A percentile compares a stretch with the other conserved stretches of the same genome.
These are phyloP conservation scores for Ormyrus thymus DNA, from an alignment of 2,888 invertebrate species.

Conservation along the genomic window DNA sequence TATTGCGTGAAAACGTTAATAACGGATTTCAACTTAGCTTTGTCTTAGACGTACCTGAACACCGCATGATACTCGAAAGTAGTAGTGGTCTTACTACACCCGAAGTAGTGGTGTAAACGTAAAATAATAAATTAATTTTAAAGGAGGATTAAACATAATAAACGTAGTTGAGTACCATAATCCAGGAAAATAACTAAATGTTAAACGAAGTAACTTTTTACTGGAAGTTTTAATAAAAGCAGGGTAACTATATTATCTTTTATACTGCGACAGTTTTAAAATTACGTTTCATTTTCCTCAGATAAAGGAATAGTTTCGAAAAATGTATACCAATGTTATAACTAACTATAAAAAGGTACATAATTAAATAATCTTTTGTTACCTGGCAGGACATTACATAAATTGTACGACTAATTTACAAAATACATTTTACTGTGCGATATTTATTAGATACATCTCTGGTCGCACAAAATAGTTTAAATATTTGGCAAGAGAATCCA, in stretches of 20 bases:
- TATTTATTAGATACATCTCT: no score
- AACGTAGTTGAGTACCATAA: no score
- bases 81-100: conserved; percentile 46
- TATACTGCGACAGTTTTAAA: background rate
- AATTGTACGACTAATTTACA: no score
- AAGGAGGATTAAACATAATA: background rate
- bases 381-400: conserved; percentile 83
- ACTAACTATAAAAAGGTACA: background rate
- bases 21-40: conserved; percentile 18
- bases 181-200: no score
- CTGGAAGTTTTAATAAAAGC: no score
- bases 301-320: background rate
- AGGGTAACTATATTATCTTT: background rate
- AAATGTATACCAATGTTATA: background rate
- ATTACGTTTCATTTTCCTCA: no score
- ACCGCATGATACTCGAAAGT: conserved; percentile 42
- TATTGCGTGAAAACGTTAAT: conserved; percentile 46
- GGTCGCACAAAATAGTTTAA: no score
- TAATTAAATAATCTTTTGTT: conserved; percentile 45
- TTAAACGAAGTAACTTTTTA: no score
- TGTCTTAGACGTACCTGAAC: conserved; percentile 53
- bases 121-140: conserved; percentile 49
- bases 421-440: no score
- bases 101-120: conserved; percentile 39
- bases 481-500: no score